Conservation (phyloP, 2,888 invertebrate genomes). For the Rambutsinella grinnellia region DNA sequence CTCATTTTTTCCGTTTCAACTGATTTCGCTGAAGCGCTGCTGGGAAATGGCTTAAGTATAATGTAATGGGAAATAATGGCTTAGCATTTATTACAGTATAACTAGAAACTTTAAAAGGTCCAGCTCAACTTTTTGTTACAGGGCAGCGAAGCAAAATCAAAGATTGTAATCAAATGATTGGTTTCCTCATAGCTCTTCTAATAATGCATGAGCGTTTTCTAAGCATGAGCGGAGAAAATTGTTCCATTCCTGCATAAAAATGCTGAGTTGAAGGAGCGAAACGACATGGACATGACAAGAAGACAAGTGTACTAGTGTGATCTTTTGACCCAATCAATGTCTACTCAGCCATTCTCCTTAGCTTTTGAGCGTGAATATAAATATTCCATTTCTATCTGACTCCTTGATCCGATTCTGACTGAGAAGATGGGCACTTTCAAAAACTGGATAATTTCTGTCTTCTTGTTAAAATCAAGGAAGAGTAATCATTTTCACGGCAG, state of each 20-base stretch:
- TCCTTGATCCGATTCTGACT: neutral
- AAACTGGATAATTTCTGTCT: neutral
- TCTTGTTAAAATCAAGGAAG: neutral
- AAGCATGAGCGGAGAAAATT: neutral
- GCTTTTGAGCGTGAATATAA: neutral
- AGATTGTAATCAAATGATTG: constrained; percentile 54
- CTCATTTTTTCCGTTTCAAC: too few species aligned
- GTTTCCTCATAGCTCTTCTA: constrained; percentile 13
- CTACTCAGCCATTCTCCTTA: constrained; percentile 8
- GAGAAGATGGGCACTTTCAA: neutral
- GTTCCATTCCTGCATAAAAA: neutral
- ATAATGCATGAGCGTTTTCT: neutral
- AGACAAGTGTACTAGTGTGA: constrained; percentile 46
- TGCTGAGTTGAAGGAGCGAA: constrained; percentile 26
- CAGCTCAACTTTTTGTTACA: too few species aligned
- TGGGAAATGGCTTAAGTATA: too few species aligned
- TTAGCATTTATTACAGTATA: too few species aligned
- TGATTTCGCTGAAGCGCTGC: too few species aligned
- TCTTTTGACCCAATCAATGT: constrained; percentile 54
- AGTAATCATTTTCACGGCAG: neutral
- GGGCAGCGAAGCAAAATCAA: too few species aligned
- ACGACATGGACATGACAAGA: constrained; percentile 39
- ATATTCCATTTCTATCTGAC: neutral
- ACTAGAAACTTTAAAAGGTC: too few species aligned
- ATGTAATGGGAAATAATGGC: too few species aligned